These are phyloP conservation scores for Alouatta palliata DNA, from an alignment of 2,113 vertebrate genomes.

Conservation along the genomic window DNA sequence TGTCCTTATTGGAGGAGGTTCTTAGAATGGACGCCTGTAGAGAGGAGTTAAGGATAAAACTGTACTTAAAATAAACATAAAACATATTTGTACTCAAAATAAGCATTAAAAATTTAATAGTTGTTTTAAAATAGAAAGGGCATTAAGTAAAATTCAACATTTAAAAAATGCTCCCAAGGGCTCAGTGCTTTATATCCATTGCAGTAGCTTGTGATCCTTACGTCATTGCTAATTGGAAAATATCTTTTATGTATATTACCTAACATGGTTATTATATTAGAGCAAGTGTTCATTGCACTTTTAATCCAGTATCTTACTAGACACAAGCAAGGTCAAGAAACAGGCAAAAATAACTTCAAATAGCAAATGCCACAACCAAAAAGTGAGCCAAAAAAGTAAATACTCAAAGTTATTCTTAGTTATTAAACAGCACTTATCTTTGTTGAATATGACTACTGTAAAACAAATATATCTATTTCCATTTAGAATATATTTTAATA, in stretches of 20 bases:
- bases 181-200: background rate
- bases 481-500: background rate
- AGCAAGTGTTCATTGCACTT: background rate
- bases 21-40: no score
- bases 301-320: background rate
- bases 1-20: no score
- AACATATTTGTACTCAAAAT: background rate
- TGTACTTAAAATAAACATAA: no score
- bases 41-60: no score
- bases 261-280: background rate
- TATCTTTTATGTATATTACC: background rate
- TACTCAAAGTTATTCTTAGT: background rate
- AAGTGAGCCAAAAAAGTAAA: background rate
- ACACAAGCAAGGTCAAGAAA: background rate
- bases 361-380: background rate
- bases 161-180: background rate
- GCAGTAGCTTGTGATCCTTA: background rate
- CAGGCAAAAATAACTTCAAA: background rate
- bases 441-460: background rate
- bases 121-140: background rate
- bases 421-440: background rate
- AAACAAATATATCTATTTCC: background rate
- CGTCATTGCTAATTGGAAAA: background rate
- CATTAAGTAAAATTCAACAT: background rate
- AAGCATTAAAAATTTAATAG: background rate